Base-by-base conservation (phyloP, 2,113 vertebrate species). In the Vimba vimba region DNA sequence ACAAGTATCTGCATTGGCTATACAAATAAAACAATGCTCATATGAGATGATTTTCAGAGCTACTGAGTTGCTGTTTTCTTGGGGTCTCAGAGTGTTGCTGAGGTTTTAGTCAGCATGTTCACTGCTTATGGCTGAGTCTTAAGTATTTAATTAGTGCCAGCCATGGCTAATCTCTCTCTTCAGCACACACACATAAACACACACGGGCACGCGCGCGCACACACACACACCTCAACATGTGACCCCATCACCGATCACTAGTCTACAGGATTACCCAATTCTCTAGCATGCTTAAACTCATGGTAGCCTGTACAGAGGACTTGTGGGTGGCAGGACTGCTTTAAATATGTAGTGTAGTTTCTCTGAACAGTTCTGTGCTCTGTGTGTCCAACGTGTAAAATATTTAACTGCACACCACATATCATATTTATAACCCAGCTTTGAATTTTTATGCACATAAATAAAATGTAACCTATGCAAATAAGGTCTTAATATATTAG, bases 71-170 rank as follows among this genome's bases (percentile, higher is more conserved):
- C 57, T 62, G 30, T 60, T 84, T 77, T 64, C 33, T 76, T 62
- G 39, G 47, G n/a, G 45, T 87, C 43, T 74, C 23, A n/a, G 19
- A 62, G 15, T 36, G 13, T 71, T 60, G 50, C 23, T 69, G 90
- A 90, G 86, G 39, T 57, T 88, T 90, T 91, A 91, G 89, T 92
- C 87, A 90, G 89, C 91, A 91, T 90, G 86, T 90, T 93, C 92
- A 92, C 79, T 86, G 76, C 93, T 94, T 93, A 94, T 85, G 88
- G 93, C 92, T 89, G 87, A 88, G 93, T 90, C 93, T 94, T 94
- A 95, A 96, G 94, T 90, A 94, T 95, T 93, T 95, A 96, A 95
- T 95, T 94, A 93, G 93, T 91, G 90, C 80, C 92, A 92, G 92
- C 93, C 91, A 89, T 77, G 45, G 92, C 89, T 94, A 94, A 94